Evolutionary conservation across 2,888 invertebrate species (phyloP).

Genomic region (Lottia scabra): DNA sequence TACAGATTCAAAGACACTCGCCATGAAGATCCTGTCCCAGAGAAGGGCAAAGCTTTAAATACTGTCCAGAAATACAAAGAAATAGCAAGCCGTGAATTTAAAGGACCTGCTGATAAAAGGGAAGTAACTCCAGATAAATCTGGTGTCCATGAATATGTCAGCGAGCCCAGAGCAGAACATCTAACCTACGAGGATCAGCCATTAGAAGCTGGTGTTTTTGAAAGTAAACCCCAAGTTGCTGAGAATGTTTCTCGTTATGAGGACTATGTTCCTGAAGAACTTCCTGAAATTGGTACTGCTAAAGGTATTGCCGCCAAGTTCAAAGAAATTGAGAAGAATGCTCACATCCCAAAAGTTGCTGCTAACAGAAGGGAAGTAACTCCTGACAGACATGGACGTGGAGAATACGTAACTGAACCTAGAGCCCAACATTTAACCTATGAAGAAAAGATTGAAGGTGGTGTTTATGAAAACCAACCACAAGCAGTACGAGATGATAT

Average conservation of each 20-base stretch:
- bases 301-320: slow-evolving; percentile 85
- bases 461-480: slow-evolving; percentile 38
- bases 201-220: slow-evolving; percentile 49
- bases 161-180: slow-evolving; percentile 49
- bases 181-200: slow-evolving; percentile 47
- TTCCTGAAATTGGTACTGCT: slow-evolving; percentile 79
- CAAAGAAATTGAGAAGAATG: slow-evolving; percentile 79
- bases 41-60: slow-evolving; percentile 51
- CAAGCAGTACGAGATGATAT: not conserved
- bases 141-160: slow-evolving; percentile 56
- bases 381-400: not conserved
- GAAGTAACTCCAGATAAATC: slow-evolving; percentile 55
- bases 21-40: slow-evolving; percentile 49
- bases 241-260: slow-evolving; percentile 47
- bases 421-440: slow-evolving; percentile 24
- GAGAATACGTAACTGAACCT: slow-evolving; percentile 16
- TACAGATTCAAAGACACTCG: slow-evolving; percentile 36
- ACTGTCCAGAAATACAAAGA: slow-evolving; percentile 54
- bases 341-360: slow-evolving; percentile 75
- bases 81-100: slow-evolving; percentile 34
- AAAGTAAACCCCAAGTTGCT: slow-evolving; percentile 47
- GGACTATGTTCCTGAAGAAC: slow-evolving; percentile 40
- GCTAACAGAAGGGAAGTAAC: slow-evolving; percentile 2
- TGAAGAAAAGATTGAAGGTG: slow-evolving; percentile 32
- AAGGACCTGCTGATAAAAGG: slow-evolving; percentile 27